Evolutionary conservation across 2,888 invertebrate species (phyloP).

Genomic region (Mythimna loreyi): DNA sequence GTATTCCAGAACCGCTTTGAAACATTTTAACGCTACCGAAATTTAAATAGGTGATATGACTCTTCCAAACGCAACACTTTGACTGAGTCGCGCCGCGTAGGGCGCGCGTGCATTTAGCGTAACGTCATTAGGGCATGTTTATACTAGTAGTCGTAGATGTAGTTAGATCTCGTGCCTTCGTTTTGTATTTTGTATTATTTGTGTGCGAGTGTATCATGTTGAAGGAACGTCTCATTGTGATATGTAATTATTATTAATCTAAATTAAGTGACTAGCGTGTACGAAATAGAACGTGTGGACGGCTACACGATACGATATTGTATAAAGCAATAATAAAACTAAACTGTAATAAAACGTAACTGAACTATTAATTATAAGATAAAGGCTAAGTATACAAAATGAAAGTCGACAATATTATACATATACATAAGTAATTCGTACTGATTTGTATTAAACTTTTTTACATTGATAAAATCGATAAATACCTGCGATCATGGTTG

Average conservation of each 20-base stretch:
- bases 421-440: constrained; percentile 81
- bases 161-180: constrained; percentile 90
- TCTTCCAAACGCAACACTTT: constrained; percentile 81
- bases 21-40: constrained; percentile 80
- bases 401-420: constrained; percentile 80
- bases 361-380: constrained; percentile 84
- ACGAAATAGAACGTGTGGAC: constrained; percentile 85
- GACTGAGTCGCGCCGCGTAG: constrained; percentile 82
- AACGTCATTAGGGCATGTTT: constrained; percentile 84
- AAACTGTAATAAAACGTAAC: constrained; percentile 66
- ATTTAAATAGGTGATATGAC: constrained; percentile 75
- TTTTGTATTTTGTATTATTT: constrained; percentile 86
- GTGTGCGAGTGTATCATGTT: constrained; percentile 86
- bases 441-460: constrained; percentile 81
- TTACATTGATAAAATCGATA: constrained; percentile 84
- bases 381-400: constrained; percentile 83
- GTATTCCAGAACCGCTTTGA: constrained; percentile 88
- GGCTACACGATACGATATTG: constrained; percentile 88
- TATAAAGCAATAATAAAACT: constrained; percentile 87
- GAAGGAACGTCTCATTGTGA: constrained; percentile 90
- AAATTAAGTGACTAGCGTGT: constrained; percentile 90
- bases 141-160: constrained; percentile 85
- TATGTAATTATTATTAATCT: constrained; percentile 91
- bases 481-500: constrained; percentile 83
- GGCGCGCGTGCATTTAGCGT: constrained; percentile 86